Base-by-base conservation (phyloP, 64 coral and sea anemone genomes). In the Trachythela sp. region DNA sequence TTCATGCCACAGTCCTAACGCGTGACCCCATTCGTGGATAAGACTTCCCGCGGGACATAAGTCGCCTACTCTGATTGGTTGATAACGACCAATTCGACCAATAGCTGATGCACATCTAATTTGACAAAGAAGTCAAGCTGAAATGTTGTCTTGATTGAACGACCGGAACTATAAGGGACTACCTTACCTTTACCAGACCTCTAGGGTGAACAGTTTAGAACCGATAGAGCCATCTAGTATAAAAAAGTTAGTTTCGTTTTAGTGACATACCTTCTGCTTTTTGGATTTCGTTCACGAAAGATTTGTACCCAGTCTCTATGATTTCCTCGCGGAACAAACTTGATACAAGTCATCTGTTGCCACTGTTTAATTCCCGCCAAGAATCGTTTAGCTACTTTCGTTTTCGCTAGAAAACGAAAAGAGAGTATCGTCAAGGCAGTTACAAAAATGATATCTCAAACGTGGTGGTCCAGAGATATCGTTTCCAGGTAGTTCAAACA, bases 261-360 rank as follows among this genome's bases (percentile, higher is more conserved):
- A 31, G 5, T 6, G 15, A 6, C 36, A 52, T 88, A 97, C 95
- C 95, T 88, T 40, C 93, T 86, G 22, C 95, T 98, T 8, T 49
- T 18, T 10, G 95, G 93, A 39, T 98, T 89, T 52, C 92, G 90
- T 83, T 98, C 95, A 36, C 95, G 68, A 14, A 91, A 92, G 27
- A 98, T 70, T 85, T 98, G 85, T 2, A 98, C 89, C 95, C 95
- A 98, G 83, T 98, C 95, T 54, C 95, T 85, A 54, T 98, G 95
- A 33, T 88, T 75, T 1, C 56, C n/a, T 86, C 84, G 89, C 2
- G 89, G 89, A 22, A 98, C 51, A 72, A 98, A 94, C 83, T 80
- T 90, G 8, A 98, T n/a, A 36, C 95, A 98, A 0, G 95, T 98
- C 80, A 91, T 80, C 70, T 92, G 84, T 13, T 88, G 39, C 95